Percentiles rank a stretch among this genome's conserved stretches.
phyloP scores from a whole-genome alignment of 1,140 invertebrate species.

The Bombyx mandarina region DNA sequence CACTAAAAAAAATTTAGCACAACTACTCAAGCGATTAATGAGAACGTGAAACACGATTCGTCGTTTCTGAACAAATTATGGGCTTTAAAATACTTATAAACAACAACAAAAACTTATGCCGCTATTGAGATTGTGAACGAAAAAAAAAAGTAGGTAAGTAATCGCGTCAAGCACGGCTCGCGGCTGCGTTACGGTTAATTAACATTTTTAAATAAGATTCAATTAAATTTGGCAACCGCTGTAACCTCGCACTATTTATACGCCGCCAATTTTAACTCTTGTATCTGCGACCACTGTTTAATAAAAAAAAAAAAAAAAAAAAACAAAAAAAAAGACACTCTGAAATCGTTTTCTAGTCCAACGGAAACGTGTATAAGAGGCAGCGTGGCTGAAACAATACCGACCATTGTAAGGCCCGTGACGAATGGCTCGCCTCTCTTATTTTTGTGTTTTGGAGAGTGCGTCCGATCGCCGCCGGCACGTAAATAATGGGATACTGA shows the following conservation, averaged over 20 bases:
- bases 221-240: slow-evolving; percentile 49
- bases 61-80: slow-evolving; percentile 49
- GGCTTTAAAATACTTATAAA: slow-evolving; percentile 54
- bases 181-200: slow-evolving; percentile 51
- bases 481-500: slow-evolving; percentile 52
- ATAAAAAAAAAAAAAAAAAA: no score
- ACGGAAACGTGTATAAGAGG: slow-evolving; percentile 28
- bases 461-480: slow-evolving; percentile 30
- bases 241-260: slow-evolving; percentile 22
- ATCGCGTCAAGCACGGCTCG: slow-evolving; percentile 23
- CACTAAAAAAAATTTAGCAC: slow-evolving; percentile 51
- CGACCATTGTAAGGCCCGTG: slow-evolving; percentile 42
- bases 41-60: slow-evolving; percentile 57
- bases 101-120: slow-evolving; percentile 31
- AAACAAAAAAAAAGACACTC: neutral
- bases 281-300: slow-evolving; percentile 16
- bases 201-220: slow-evolving; percentile 59
- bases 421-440: slow-evolving; percentile 44
- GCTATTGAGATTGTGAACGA: slow-evolving; percentile 41
- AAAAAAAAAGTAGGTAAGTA: slow-evolving; percentile 51
- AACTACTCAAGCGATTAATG: slow-evolving; percentile 62
- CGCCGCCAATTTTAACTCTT: slow-evolving; percentile 5
- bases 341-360: slow-evolving; percentile 29
- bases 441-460: slow-evolving; percentile 63
- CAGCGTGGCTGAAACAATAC: slow-evolving; percentile 50